Evolutionary conservation across 2,113 vertebrate genomes (phyloP), one percentile per base, ranked within the genome.

Genomic region (Zosterops lateralis): DNA sequence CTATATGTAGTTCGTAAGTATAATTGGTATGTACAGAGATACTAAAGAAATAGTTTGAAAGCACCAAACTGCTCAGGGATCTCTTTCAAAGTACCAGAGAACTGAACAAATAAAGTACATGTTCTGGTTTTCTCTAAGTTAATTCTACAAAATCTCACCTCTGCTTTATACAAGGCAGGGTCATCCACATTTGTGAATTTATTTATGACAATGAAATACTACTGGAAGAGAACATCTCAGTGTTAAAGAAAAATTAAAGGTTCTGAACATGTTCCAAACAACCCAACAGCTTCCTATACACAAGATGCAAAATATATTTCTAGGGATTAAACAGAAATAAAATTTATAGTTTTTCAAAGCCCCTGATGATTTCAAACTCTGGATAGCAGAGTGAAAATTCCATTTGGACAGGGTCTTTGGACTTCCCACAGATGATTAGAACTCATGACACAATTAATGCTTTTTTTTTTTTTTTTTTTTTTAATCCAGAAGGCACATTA

Each of bases 91-190:
- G 64, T 34, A n/a, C 15, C 21, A 26, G 42, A 74, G 13, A 60
- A 67, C 0, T n/a, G 34, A 84, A 70, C 31, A 82, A 92, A 54
- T 47, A 44, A 81, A 75, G 31, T 21, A 34, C 29, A 26, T 22
- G 40, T 40, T 51, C 61, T 75, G 20, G 9, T 31, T 89, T 82
- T 60, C 61, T 61, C 70, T 47, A 60, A 25, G 31, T 44, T 50
- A 7, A 24, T 40, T 10, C n/a, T 48, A 45, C 16, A 51, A 82
- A 82, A 72, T 36, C 31, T n/a, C 21, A 66, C 0, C 0, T 29
- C 73, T 76, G 10, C 38, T 42, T 62, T 80, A 22, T 20, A 26
- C 25, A 82, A 75, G 29, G 17, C 17, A 79, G 28, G 16, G 16
- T 72, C 36, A 78, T 1, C 20, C 54, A 32, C 6, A 3, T 36